These are phyloP conservation scores for Drosophila lini DNA, from an alignment of 1,140 invertebrate species.

Conservation along the genomic window DNA sequence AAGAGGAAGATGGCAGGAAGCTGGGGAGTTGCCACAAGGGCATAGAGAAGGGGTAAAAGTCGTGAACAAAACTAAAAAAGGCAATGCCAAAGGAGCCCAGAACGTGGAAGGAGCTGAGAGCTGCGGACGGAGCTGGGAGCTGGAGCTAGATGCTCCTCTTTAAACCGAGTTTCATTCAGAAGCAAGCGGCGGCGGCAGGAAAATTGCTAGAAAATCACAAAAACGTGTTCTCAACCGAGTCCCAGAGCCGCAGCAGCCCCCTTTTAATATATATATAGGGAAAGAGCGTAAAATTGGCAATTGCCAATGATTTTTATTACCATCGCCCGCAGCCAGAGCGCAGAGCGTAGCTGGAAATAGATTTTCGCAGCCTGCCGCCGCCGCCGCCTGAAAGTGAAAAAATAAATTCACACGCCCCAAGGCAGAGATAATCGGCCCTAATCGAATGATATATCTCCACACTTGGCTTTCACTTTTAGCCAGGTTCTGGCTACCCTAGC, in stretches of 20 bases:
- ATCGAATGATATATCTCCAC: constrained; percentile 29
- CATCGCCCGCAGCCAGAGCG: constrained; percentile 15
- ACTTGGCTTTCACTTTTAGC: constrained; percentile 35
- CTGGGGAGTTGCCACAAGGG: constrained; percentile 78
- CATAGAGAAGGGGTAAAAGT: constrained; percentile 64
- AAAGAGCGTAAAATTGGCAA: constrained; percentile 80
- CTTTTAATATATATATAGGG: constrained; percentile 58
- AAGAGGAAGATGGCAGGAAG: constrained; percentile 60
- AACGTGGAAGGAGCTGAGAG: constrained; percentile 49
- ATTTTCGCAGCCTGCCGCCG: constrained; percentile 29
- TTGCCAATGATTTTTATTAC: constrained; percentile 83
- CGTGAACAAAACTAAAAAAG: constrained; percentile 74
- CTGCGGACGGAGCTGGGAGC: background rate
- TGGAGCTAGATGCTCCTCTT: constrained; percentile 45
- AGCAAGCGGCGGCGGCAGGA: constrained; percentile 58
- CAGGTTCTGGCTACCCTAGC: constrained; percentile 3
- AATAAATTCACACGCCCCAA: constrained; percentile 41
- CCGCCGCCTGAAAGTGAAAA: constrained; percentile 64
- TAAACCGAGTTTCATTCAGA: constrained; percentile 71
- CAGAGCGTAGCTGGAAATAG: constrained; percentile 48
- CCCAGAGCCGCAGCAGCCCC: constrained; percentile 9
- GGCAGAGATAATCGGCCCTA: constrained; percentile 30
- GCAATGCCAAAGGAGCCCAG: constrained; percentile 58
- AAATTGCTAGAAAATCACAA: constrained; percentile 84
- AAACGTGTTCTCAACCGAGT: constrained; percentile 70